phyloP scores from a whole-genome alignment of 2,797 vertebrate genomes.

The Mormyrus hasselquistii region DNA sequence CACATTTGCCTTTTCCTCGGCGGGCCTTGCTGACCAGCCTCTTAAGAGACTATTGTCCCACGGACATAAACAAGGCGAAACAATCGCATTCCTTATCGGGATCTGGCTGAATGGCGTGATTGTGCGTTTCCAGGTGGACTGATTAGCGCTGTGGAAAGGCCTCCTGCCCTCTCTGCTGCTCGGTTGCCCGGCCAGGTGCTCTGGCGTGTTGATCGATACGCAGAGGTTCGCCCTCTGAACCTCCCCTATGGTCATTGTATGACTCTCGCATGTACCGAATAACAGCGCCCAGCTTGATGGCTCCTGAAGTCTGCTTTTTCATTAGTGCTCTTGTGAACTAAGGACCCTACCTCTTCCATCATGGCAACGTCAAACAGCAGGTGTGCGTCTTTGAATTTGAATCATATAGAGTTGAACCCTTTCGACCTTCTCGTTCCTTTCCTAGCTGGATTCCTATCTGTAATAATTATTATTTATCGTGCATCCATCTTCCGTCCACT shows the following conservation, averaged over 20 bases:
- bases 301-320: background rate
- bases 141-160: slow-evolving; percentile 49
- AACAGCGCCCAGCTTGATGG: background rate
- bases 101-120: slow-evolving; percentile 62
- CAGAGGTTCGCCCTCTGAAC: slow-evolving; percentile 27
- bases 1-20: background rate
- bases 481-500: background rate
- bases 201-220: slow-evolving; percentile 25
- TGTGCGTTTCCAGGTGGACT: slow-evolving; percentile 68
- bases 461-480: background rate
- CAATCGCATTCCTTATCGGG: slow-evolving; percentile 66
- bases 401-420: background rate
- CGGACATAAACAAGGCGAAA: slow-evolving; percentile 75
- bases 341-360: background rate
- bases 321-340: background rate
- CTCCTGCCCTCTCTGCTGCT: slow-evolving; percentile 42
- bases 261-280: background rate
- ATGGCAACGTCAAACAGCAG: background rate
- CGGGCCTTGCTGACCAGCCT: background rate
- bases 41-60: slow-evolving; percentile 56
- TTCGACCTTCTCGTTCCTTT: background rate
- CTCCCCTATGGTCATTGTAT: background rate
- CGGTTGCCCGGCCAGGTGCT: slow-evolving; percentile 56
- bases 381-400: background rate
- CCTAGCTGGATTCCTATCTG: background rate